A percentile compares a stretch with the other conserved stretches of the same genome.
Conservation (phyloP, 2,113 vertebrate genomes). For the Muscicapa adusta region DNA sequence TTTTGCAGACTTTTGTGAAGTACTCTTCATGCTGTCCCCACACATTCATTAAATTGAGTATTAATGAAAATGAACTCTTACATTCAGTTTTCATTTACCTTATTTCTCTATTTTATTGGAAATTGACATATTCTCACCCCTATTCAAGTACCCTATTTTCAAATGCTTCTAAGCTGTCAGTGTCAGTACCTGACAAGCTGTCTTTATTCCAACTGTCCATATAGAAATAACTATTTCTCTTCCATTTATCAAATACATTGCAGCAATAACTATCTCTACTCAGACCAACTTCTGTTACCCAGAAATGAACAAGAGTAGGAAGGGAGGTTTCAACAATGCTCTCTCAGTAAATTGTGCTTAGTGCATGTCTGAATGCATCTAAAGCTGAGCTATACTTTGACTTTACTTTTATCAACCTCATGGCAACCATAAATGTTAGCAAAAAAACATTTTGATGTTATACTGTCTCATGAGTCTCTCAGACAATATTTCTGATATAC, state of each 20-base stretch:
- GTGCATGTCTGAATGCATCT: not conserved
- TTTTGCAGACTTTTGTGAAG: not conserved
- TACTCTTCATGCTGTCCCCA: not conserved
- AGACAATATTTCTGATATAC: not conserved
- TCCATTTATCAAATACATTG: not conserved
- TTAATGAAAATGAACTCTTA: not conserved
- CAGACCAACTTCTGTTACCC: not conserved
- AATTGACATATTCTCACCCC: not conserved
- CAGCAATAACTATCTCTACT: not conserved
- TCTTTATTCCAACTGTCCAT: not conserved
- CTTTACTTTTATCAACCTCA: not conserved
- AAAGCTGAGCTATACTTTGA: not conserved
- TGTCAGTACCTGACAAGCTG: not conserved
- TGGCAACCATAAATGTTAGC: accelerated
- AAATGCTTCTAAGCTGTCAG: not conserved
- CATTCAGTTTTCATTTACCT: not conserved
- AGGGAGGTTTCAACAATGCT: not conserved
- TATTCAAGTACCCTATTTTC: not conserved
- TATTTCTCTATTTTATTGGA: not conserved
- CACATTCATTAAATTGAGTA: not conserved
- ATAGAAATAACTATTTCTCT: not conserved
- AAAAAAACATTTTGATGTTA: not conserved
- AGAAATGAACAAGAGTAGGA: not conserved
- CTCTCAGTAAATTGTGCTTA: not conserved
- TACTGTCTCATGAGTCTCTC: not conserved